These are phyloP conservation scores for Brenthis hecate DNA, from an alignment of 2,888 invertebrate species.

Conservation along the genomic window DNA sequence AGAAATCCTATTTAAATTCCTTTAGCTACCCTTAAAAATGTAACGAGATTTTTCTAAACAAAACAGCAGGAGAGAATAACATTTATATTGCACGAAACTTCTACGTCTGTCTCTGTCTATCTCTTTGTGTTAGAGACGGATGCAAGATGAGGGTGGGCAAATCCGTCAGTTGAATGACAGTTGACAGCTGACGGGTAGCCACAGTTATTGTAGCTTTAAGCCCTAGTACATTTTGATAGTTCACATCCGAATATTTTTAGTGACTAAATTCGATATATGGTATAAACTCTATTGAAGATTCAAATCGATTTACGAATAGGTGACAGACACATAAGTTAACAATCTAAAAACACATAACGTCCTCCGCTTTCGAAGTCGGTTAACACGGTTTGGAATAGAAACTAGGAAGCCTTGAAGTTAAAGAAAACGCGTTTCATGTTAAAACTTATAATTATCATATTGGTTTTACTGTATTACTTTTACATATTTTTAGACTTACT, in stretches of 20 bases:
- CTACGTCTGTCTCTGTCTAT: constrained; percentile 25
- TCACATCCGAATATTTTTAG: constrained; percentile 7
- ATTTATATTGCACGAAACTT: constrained; percentile 37
- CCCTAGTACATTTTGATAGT: constrained; percentile 1
- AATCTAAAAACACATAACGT: too few relatives aligned
- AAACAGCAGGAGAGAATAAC: constrained; percentile 13
- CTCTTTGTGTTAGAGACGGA: constrained; percentile 32
- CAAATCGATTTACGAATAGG: not conserved
- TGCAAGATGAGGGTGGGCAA: constrained; percentile 45
- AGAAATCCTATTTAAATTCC: constrained; percentile 7
- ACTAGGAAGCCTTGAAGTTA: too few relatives aligned
- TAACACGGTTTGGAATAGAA: too few relatives aligned
- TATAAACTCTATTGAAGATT: too few relatives aligned
- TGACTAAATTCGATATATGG: not conserved
- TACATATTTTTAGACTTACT: too few relatives aligned
- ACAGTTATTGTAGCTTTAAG: constrained; percentile 40
- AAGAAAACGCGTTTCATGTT: too few relatives aligned
- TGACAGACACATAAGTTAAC: too few relatives aligned
- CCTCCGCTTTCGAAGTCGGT: too few relatives aligned
- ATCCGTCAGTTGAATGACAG: constrained; percentile 71
- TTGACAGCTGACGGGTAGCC: constrained; percentile 56
- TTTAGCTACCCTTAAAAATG: constrained; percentile 22
- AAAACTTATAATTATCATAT: too few relatives aligned
- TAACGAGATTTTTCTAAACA: constrained; percentile 30
- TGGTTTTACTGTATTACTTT: too few relatives aligned